Conservation (phyloP, 2,797 vertebrate species). For the Rhinichthys osculus region DNA sequence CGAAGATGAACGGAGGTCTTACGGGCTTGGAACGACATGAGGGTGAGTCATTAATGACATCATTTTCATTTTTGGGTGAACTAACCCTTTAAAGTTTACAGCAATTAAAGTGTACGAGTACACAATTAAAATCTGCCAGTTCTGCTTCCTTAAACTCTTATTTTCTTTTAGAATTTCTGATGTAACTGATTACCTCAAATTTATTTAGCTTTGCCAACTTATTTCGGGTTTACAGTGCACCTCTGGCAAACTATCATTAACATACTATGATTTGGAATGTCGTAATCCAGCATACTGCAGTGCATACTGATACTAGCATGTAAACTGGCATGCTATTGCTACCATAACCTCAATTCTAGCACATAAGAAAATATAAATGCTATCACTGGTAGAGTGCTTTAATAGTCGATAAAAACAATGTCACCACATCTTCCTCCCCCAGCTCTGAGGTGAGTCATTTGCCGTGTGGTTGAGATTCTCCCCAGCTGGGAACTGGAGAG, state of each 20-base stretch:
- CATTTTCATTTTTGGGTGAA: too few relatives aligned
- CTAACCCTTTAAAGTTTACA: too few relatives aligned
- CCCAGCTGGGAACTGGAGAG: slow-evolving; percentile 78
- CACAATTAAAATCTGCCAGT: too few relatives aligned
- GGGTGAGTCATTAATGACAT: too few relatives aligned
- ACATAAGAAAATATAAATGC: slow-evolving; percentile 45
- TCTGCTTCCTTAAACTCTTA: too few relatives aligned
- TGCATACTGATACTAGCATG: slow-evolving; percentile 21
- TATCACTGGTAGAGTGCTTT: slow-evolving; percentile 48
- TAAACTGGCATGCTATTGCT: slow-evolving; percentile 25
- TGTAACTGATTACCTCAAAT: too few relatives aligned
- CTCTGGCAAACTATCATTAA: background rate
- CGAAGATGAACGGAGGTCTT: too few relatives aligned
- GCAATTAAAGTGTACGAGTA: too few relatives aligned
- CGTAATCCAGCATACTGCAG: background rate
- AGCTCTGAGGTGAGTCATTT: slow-evolving; percentile 74
- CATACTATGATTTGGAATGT: background rate
- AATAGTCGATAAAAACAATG: slow-evolving; percentile 58
- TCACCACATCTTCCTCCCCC: slow-evolving; percentile 50
- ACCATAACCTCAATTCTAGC: slow-evolving; percentile 29
- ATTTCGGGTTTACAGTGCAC: background rate
- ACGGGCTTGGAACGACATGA: too few relatives aligned
- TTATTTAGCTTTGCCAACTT: too few relatives aligned
- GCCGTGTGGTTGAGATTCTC: slow-evolving; percentile 76
- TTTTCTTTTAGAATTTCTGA: too few relatives aligned